These are phyloP conservation scores for Eupithecia inturbata DNA, from an alignment of 2,888 invertebrate species.

Conservation along the genomic window DNA sequence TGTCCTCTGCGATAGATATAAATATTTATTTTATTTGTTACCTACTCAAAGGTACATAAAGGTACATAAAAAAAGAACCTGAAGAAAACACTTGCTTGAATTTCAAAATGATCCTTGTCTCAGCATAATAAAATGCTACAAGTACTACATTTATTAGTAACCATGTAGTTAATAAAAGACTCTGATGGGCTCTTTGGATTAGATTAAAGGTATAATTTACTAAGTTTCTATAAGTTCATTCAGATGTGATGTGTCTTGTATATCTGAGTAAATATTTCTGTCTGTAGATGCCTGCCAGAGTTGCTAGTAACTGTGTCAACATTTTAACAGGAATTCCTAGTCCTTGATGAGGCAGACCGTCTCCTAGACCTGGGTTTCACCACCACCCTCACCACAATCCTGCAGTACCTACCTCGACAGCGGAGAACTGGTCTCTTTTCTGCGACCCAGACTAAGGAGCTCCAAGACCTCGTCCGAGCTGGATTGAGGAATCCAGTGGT, in stretches of 20 bases:
- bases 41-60: neutral
- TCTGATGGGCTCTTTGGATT: neutral
- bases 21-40: too few species aligned
- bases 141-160: too few species aligned
- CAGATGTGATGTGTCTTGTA: neutral
- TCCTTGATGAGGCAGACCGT: conserved; percentile 98
- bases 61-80: neutral
- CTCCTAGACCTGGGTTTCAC: conserved; percentile 97
- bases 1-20: conserved; percentile 31
- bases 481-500: conserved; percentile 97
- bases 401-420: conserved; percentile 95
- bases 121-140: neutral
- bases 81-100: neutral
- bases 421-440: conserved; percentile 99
- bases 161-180: neutral
- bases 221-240: neutral
- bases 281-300: neutral
- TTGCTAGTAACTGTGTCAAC: neutral
- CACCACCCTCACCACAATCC: conserved; percentile 92
- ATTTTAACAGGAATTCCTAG: conserved; percentile 89
- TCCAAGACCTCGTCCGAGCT: conserved; percentile 95
- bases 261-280: too few species aligned
- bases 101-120: neutral
- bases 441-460: conserved; percentile 98
- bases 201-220: too few species aligned